Base-by-base conservation (phyloP, 2,113 vertebrate genomes). In the Polypterus senegalus region DNA sequence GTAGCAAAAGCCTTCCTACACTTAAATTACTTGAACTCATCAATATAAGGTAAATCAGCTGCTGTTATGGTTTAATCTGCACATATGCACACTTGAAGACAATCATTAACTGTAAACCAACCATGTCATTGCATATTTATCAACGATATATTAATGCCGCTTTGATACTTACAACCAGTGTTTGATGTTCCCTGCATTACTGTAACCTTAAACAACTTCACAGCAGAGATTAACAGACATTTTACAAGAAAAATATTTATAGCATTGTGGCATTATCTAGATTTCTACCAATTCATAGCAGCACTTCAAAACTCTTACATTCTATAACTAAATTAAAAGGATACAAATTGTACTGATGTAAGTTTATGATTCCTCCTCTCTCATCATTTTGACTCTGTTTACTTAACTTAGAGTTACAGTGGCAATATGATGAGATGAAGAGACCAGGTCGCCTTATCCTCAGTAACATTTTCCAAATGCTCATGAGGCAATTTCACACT, bases 41-140 rank as follows among this genome's bases (percentile, higher is more conserved):
- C 52, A 46, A 53, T 54, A 54, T 62, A 62, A 62, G 54, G 61
- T 6, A 45, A 48, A 60, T 57, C 53, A 48, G 45, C 52, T 60
- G 60, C 60, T 59, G 48, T 62, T 53, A 53, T 53, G n/a, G 49
- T 51, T 63, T 55, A 62, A 67, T 67, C 52, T 10, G 57, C 62
- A 59, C 63, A 51, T 52, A 64, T 44, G 46, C 49, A 57, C 44
- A 57, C 45, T 59, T 49, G 52, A 65, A 60, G 63, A 60, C 58
- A 65, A 9, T 52, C 46, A 60, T 60, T 60, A 44, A 53, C 48
- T 49, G 52, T 47, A 65, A 55, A 60, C 63, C 45, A 65, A 53
- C 61, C 61, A 46, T 62, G 61, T 54, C 61, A 62, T 53, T 52
- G 61, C 11, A 54, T 54, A 62, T 62, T 53, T 62, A 52, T 62